Percentiles rank a stretch among this genome's conserved stretches.
Evolutionary conservation across 92 coral and sea anemone genomes (phyloP).

Genomic region (Porites cylindrica): DNA sequence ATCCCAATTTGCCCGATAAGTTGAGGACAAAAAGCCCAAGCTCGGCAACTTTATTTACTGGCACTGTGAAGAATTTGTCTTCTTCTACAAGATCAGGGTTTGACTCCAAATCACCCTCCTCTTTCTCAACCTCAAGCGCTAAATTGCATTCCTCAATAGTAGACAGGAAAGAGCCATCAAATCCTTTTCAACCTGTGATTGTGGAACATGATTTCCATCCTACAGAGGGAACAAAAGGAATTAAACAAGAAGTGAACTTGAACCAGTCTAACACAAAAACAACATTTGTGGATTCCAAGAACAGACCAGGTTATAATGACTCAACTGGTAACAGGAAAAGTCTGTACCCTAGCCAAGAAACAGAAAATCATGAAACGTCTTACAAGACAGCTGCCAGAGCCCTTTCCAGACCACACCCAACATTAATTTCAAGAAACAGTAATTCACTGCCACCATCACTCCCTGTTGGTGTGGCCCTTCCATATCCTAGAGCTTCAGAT

Average conservation of each 20-base stretch:
- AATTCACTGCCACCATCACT: conserved; percentile 74
- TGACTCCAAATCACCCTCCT: conserved; percentile 23
- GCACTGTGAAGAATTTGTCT: neutral
- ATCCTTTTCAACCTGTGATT: conserved; percentile 47
- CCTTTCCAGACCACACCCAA: conserved; percentile 72
- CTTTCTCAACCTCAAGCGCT: conserved; percentile 17
- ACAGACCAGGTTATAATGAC: conserved; percentile 8
- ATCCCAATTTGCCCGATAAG: neutral
- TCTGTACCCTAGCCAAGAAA: conserved; percentile 26
- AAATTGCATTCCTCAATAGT: neutral
- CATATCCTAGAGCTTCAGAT: conserved; percentile 72
- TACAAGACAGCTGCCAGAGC: conserved; percentile 67
- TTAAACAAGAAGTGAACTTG: conserved; percentile 25
- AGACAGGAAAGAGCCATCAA: conserved; percentile 25
- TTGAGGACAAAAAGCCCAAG: conserved; percentile 25
- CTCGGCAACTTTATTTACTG: neutral
- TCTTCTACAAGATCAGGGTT: conserved; percentile 15
- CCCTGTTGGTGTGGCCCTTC: conserved; percentile 94
- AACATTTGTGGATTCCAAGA: conserved; percentile 9
- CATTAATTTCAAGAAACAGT: conserved; percentile 74
- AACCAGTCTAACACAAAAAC: neutral
- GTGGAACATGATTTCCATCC: conserved; percentile 48
- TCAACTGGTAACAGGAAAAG: conserved; percentile 7
- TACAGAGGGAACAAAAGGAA: conserved; percentile 34
- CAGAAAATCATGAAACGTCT: conserved; percentile 45